A percentile compares a stretch with the other conserved stretches of the same genome.
These are phyloP conservation scores for Halichoeres trimaculatus DNA, from an alignment of 2,113 vertebrate species.

Conservation along the genomic window DNA sequence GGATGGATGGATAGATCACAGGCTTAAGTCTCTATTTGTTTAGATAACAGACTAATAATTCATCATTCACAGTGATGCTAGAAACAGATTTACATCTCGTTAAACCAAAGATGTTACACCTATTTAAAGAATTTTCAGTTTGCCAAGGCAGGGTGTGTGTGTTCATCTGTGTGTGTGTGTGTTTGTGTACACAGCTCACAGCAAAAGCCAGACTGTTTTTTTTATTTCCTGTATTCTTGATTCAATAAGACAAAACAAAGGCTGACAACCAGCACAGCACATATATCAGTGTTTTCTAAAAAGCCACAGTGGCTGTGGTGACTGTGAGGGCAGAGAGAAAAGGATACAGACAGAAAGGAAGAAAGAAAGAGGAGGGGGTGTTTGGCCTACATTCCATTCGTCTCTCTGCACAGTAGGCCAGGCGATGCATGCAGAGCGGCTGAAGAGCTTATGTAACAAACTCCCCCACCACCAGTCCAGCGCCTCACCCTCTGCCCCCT, in stretches of 20 bases:
- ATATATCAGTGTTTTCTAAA: conserved; percentile 29
- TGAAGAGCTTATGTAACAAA: conserved; percentile 75
- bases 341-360: conserved; percentile 46
- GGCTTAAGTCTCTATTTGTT: conserved; percentile 17
- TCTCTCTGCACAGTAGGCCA: conserved; percentile 74
- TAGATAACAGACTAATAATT: conserved; percentile 26
- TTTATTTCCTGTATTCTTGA: conserved; percentile 22
- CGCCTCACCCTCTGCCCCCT: conserved; percentile 38
- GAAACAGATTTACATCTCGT: no score
- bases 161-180: no score
- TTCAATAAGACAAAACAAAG: conserved; percentile 12
- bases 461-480: conserved; percentile 2
- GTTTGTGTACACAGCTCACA: neutral
- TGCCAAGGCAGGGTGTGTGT: no score
- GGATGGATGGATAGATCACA: no score
- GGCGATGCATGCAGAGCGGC: conserved; percentile 71
- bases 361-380: conserved; percentile 37
- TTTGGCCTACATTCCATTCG: conserved; percentile 76
- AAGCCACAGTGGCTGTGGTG: conserved; percentile 9
- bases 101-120: no score
- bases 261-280: neutral
- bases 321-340: conserved; percentile 50
- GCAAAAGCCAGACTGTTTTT: conserved; percentile 8
- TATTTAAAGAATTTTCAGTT: no score
- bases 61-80: neutral